Evolutionary conservation across 2,888 invertebrate species (phyloP), one percentile per base, ranked within the genome.

Genomic region (Xestia ashworthii): DNA sequence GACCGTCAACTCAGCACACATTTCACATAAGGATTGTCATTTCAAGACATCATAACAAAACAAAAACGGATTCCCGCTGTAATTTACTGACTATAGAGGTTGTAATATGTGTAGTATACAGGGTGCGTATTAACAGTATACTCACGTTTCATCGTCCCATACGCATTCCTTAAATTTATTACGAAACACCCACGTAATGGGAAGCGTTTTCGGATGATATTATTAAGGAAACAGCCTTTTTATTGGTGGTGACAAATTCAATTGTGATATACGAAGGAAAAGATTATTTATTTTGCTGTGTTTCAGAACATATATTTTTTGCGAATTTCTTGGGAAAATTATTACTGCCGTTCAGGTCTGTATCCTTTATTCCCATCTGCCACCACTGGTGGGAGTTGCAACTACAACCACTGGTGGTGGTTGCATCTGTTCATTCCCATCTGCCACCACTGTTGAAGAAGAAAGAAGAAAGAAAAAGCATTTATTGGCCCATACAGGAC

Each of bases 131-230:
- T 84, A 72, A 53, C 9, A 84, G 70, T 73, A 14, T 22, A 9
- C 60, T 38, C 80, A 81, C 81, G 76, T 83, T 16, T 62, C 46
- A 75, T 66, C 67, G 65, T 32, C 41, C 25, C 25, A 50, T 62
- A 25, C 60, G 46, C 65, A 60, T 74, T 62, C 11, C 53, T 44
- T 76, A 60, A 76, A 74, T 76, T 80, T 84, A 83, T 81, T 83
- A 74, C 44, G 65, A 4, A 73, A 81, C 38, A 53, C 32, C 65
- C 50, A 67, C 41, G 16, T 84, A 58, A 72, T 74, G 2, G 64
- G 55, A 55, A 81, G 25, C 64, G 50, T 60, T 71, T 60, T 50
- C 12, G n/a, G 72, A 66, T 55, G 44, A 48, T 65, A 64, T 76
- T 60, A 46, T 55, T 60, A 60, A n/a, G 16, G 12, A 62, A n/a